Conservation (phyloP, 2,113 vertebrate species). For the Sardina pilchardus region DNA sequence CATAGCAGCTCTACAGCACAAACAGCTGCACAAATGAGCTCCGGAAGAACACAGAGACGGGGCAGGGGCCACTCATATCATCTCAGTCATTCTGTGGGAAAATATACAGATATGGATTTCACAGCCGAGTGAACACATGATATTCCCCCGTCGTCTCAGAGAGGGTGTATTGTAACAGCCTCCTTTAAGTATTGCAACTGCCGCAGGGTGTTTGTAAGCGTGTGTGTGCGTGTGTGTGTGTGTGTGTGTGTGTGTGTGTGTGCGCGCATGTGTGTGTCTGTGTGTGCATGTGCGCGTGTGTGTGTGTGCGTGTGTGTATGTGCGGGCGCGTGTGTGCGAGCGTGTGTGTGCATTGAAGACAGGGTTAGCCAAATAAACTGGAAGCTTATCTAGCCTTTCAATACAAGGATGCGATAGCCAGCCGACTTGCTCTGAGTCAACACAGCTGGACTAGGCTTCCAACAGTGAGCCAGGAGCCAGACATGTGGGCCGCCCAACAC, state of each 20-base stretch:
- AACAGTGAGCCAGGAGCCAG: background rate
- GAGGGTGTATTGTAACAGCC: conserved; percentile 13
- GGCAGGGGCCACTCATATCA: background rate
- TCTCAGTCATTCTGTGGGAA: background rate
- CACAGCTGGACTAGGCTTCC: conserved; percentile 13
- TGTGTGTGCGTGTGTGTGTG: background rate
- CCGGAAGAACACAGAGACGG: background rate
- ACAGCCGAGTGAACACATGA: conserved; percentile 7
- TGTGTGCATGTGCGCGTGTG: background rate
- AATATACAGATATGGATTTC: conserved; percentile 3
- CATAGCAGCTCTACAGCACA: background rate
- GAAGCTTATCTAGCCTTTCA: background rate
- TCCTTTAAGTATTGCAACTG: conserved; percentile 20
- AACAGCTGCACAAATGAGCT: background rate
- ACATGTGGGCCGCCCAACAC: background rate
- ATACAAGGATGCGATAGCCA: background rate
- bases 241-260: background rate
- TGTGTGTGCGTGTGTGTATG: background rate
- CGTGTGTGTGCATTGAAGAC: background rate
- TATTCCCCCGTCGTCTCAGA: conserved; percentile 10
- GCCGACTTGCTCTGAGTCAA: background rate
- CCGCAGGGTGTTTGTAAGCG: background rate
- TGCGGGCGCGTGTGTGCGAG: background rate
- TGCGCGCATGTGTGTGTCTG: background rate
- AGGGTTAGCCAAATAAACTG: background rate